Conservation (phyloP, 1,140 invertebrate species). For the Bombus affinis region DNA sequence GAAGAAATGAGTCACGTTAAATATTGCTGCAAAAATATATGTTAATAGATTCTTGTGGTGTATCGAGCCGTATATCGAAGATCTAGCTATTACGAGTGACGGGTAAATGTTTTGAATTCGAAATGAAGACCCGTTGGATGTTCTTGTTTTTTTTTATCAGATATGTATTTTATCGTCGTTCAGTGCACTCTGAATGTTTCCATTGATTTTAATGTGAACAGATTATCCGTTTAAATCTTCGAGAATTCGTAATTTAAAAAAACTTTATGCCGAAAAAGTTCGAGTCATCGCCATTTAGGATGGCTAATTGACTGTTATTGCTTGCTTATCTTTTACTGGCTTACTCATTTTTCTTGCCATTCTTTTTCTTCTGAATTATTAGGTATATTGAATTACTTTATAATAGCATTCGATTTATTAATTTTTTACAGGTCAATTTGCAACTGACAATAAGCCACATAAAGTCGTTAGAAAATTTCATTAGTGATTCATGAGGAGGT, state of each 20-base stretch:
- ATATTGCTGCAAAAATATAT: slow-evolving; percentile 28
- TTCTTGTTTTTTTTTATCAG: background rate
- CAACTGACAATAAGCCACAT: too few relatives aligned
- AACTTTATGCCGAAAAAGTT: background rate
- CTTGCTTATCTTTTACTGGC: background rate
- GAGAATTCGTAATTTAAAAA: background rate
- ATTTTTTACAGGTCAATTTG: too few relatives aligned
- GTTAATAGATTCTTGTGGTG: slow-evolving; percentile 32
- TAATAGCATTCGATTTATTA: too few relatives aligned
- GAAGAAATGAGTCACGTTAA: background rate
- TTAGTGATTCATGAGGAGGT: too few relatives aligned
- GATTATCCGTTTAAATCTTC: background rate
- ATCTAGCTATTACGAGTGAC: slow-evolving; percentile 23
- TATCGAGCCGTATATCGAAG: background rate
- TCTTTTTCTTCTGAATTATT: background rate
- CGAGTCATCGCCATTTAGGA: background rate
- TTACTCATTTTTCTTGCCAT: too few relatives aligned
- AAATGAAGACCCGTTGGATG: background rate
- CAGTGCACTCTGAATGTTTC: background rate
- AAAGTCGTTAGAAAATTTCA: too few relatives aligned
- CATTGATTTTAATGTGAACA: too few relatives aligned
- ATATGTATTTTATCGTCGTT: background rate
- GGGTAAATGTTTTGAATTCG: background rate
- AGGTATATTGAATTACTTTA: too few relatives aligned
- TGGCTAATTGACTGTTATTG: background rate